phyloP scores from a whole-genome alignment of 2,888 invertebrate genomes.

The Tetropium fuscum region DNA sequence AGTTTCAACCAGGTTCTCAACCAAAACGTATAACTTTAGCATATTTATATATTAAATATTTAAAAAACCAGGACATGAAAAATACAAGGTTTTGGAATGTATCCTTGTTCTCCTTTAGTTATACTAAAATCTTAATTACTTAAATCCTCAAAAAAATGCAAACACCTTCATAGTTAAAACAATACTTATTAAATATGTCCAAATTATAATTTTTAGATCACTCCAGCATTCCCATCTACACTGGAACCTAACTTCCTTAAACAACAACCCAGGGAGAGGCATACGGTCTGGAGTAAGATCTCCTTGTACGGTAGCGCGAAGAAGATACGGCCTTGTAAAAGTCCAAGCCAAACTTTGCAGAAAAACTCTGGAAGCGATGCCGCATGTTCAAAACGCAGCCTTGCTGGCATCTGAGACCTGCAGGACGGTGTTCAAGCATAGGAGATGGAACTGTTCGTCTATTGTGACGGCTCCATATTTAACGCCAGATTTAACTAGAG shows the following conservation, averaged over 20 bases:
- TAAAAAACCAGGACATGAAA: no score
- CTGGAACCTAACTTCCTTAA: slow-evolving; percentile 58
- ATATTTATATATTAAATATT: no score
- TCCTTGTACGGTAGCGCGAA: slow-evolving; percentile 60
- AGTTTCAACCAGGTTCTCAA: no score
- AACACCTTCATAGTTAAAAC: no score
- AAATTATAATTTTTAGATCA: slow-evolving; percentile 46
- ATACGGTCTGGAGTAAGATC: slow-evolving; percentile 60
- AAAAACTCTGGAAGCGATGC: slow-evolving; percentile 78
- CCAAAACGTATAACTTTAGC: no score
- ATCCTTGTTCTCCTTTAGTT: no score
- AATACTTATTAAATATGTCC: no score
- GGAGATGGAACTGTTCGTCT: slow-evolving; percentile 88
- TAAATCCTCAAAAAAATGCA: no score
- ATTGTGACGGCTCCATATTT: slow-evolving; percentile 78
- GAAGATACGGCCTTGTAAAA: slow-evolving; percentile 69
- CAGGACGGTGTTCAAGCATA: slow-evolving; percentile 76
- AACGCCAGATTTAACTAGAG: slow-evolving; percentile 82
- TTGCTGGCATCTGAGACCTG: slow-evolving; percentile 77
- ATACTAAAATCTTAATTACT: no score
- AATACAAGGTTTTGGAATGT: no score
- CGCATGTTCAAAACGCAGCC: slow-evolving; percentile 81
- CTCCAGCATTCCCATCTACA: slow-evolving; percentile 62
- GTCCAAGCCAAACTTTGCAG: slow-evolving; percentile 76
- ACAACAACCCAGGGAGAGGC: slow-evolving; percentile 56